Conservation (phyloP, 2,113 vertebrate genomes). For the Boleophthalmus pectinirostris region DNA sequence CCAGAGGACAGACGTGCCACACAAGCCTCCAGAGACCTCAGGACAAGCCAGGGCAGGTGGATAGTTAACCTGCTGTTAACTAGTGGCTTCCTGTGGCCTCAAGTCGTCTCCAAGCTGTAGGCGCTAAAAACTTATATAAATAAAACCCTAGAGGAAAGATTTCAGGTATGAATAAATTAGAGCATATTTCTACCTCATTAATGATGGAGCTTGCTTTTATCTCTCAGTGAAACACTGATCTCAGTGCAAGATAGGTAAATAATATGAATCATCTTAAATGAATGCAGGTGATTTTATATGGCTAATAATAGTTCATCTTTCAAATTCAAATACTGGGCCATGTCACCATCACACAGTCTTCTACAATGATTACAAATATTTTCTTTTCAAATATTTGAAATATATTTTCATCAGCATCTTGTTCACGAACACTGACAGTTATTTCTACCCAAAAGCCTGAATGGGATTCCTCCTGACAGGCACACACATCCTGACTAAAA, state of each 20-base stretch:
- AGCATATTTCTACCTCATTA: slow-evolving; percentile 3
- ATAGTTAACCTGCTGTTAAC: slow-evolving; percentile 49
- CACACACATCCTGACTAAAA: slow-evolving; percentile 26
- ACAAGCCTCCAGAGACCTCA: slow-evolving; percentile 28
- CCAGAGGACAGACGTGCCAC: slow-evolving; percentile 31
- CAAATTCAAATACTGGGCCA: not conserved
- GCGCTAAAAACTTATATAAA: slow-evolving; percentile 1
- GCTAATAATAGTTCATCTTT: not conserved
- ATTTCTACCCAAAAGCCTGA: slow-evolving; percentile 39
- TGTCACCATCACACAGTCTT: not conserved
- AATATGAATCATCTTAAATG: not conserved
- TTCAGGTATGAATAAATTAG: not conserved
- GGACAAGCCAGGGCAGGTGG: slow-evolving; percentile 52
- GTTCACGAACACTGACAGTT: slow-evolving; percentile 20
- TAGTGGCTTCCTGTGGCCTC: slow-evolving; percentile 36
- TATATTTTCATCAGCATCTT: not conserved
- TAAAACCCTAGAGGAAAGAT: not conserved
- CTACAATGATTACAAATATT: not conserved
- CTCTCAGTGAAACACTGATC: too few species aligned
- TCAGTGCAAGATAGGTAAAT: not conserved
- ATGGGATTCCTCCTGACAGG: slow-evolving; percentile 22
- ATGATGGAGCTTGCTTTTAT: not conserved
- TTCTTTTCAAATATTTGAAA: not conserved
- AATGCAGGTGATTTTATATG: not conserved
- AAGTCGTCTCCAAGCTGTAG: slow-evolving; percentile 2